These are phyloP conservation scores for Colossoma macropomum DNA, from an alignment of 2,113 vertebrate genomes.

Conservation along the genomic window DNA sequence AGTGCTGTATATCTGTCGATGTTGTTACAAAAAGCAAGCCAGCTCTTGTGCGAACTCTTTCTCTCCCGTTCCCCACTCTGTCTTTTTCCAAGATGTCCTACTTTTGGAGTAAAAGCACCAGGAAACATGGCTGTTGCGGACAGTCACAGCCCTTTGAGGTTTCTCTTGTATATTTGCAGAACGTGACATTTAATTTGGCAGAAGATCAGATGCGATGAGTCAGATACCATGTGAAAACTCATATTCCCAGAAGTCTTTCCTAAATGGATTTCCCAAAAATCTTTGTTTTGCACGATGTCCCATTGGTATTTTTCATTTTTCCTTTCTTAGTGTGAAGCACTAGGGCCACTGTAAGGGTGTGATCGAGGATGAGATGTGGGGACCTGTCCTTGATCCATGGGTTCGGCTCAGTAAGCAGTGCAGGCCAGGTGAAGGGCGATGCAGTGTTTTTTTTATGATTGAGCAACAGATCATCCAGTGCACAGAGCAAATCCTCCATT, in stretches of 20 bases:
- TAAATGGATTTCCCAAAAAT: conserved; percentile 14
- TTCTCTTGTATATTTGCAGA: conserved; percentile 64
- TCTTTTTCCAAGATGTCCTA: conserved; percentile 59
- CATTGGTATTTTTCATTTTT: not conserved
- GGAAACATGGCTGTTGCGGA: conserved; percentile 51
- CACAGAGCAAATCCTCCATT: conserved; percentile 65
- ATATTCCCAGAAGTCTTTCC: conserved; percentile 32
- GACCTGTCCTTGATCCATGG: conserved; percentile 24
- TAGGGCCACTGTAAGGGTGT: not conserved
- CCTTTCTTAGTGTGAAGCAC: not conserved
- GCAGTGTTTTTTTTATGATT: conserved; percentile 65
- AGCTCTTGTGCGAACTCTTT: conserved; percentile 21
- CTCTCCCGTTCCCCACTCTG: not conserved
- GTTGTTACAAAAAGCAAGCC: conserved; percentile 33
- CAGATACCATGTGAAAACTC: conserved; percentile 39
- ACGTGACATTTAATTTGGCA: conserved; percentile 46
- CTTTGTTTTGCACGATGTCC: conserved; percentile 11
- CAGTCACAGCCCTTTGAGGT: conserved; percentile 69
- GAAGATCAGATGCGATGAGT: conserved; percentile 51
- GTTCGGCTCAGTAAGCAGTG: conserved; percentile 66
- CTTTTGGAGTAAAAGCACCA: conserved; percentile 49
- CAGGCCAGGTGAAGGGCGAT: conserved; percentile 61
- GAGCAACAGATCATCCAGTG: conserved; percentile 69
- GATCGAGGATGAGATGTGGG: conserved; percentile 20
- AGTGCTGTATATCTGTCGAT: conserved; percentile 7